Evolutionary conservation across 2,113 vertebrate genomes (phyloP).

Genomic region (Dipodomys ordii): DNA sequence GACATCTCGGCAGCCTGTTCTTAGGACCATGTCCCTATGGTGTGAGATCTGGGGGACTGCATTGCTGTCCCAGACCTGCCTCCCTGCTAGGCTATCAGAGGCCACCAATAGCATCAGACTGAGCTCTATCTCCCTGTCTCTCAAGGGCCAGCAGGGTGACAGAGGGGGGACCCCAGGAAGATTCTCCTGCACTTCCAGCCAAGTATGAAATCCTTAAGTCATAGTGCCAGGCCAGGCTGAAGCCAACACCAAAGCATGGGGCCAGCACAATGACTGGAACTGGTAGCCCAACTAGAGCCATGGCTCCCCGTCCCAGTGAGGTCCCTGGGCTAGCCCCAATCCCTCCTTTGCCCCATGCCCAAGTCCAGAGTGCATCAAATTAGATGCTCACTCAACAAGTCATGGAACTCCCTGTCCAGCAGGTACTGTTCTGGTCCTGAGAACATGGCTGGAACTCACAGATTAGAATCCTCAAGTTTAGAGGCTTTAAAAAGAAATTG

Average conservation of each 20-base stretch:
- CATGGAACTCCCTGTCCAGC: neutral
- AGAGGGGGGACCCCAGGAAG: neutral
- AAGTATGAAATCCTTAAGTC: neutral
- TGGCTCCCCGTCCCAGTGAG: neutral
- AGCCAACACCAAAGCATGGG: neutral
- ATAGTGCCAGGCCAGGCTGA: neutral
- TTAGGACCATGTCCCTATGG: neutral
- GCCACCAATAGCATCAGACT: neutral
- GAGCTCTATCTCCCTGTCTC: neutral
- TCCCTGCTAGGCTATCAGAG: neutral
- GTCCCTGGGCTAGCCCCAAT: neutral
- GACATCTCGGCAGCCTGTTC: neutral
- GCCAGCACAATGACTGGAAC: neutral
- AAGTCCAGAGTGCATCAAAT: neutral
- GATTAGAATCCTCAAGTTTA: neutral
- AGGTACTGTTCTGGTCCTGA: neutral
- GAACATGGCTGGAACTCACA: neutral
- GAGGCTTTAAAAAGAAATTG: neutral
- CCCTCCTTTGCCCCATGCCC: neutral
- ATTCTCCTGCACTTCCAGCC: rapidly evolving
- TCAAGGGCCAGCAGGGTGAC: neutral
- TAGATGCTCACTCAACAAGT: neutral
- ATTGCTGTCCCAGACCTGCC: too few species aligned
- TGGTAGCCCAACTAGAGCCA: rapidly evolving
- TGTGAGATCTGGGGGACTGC: neutral